Evolutionary conservation across 2,113 vertebrate genomes (phyloP).

Genomic region (Chunga burmeisteri): DNA sequence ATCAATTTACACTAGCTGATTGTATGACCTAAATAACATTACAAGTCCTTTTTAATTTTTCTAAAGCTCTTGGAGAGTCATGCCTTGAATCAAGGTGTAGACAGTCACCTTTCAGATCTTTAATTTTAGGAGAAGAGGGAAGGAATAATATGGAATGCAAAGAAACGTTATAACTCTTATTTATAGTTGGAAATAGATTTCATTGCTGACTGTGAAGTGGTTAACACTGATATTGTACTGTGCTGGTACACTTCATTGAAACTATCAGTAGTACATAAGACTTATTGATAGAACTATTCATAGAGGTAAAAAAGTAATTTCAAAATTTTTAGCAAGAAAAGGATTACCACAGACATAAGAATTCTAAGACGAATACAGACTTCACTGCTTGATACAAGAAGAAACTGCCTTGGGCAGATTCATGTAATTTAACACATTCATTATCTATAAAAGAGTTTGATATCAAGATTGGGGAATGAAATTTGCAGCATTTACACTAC

Average conservation of each 20-base stretch:
- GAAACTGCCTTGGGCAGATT: slow-evolving; percentile 7
- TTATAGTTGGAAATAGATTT: background rate
- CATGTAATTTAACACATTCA: slow-evolving; percentile 16
- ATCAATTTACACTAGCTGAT: background rate
- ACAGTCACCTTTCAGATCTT: background rate
- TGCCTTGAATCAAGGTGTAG: background rate
- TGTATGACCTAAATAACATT: background rate
- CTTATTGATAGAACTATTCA: background rate
- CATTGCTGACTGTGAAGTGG: background rate
- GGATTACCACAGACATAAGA: background rate
- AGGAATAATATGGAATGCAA: background rate
- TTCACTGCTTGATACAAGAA: background rate
- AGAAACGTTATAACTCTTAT: background rate
- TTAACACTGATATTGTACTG: background rate
- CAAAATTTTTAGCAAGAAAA: background rate
- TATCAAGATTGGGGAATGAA: background rate
- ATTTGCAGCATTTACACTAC: slow-evolving; percentile 13
- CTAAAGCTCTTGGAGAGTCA: background rate
- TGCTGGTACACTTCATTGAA: background rate
- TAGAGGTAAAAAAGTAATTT: background rate
- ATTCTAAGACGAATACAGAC: background rate
- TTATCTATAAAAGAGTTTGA: slow-evolving; percentile 28
- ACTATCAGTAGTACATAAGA: background rate
- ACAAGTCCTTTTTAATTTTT: background rate
- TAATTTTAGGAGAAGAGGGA: background rate